A percentile compares a stretch with the other conserved stretches of the same genome.
Conservation (phyloP, 2,888 invertebrate species). For the Hydropsyche betteni region DNA sequence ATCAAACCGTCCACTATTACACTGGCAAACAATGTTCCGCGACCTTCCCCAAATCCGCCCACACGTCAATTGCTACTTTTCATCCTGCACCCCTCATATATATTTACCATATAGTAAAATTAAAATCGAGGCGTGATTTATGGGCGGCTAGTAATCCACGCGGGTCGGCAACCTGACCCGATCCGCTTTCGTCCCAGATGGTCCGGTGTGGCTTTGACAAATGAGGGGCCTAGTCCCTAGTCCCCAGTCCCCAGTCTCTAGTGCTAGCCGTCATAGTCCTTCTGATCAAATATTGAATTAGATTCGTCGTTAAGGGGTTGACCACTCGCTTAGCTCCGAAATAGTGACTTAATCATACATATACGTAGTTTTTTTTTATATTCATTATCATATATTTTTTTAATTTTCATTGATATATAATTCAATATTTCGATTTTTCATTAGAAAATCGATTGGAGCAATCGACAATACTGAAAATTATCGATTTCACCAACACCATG, state of each 20-base stretch:
- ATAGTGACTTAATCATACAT: no score
- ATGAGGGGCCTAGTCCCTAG: slow-evolving; percentile 16
- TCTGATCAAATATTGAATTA: slow-evolving; percentile 48
- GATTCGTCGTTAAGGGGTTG: slow-evolving; percentile 41
- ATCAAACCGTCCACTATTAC: no score
- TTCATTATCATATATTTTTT: no score
- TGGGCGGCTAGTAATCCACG: not conserved
- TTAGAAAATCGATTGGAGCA: no score
- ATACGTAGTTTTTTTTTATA: no score
- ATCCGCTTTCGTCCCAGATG: slow-evolving; percentile 43
- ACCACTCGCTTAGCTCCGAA: not conserved
- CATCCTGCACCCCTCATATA: not conserved
- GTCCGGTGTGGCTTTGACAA: slow-evolving; percentile 28
- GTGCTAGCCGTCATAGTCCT: not conserved
- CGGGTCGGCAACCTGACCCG: slow-evolving; percentile 39
- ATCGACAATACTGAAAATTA: no score
- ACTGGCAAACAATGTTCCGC: no score
- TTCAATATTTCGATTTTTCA: no score
- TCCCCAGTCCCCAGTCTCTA: no score
- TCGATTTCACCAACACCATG: not conserved
- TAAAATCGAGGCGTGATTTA: slow-evolving; percentile 25
- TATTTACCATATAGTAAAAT: not conserved
- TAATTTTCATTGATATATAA: no score
- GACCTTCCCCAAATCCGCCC: no score
- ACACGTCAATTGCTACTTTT: no score